These are phyloP conservation scores for Malurus alboscapulatus DNA, from an alignment of 2,113 vertebrate genomes.

Conservation along the genomic window DNA sequence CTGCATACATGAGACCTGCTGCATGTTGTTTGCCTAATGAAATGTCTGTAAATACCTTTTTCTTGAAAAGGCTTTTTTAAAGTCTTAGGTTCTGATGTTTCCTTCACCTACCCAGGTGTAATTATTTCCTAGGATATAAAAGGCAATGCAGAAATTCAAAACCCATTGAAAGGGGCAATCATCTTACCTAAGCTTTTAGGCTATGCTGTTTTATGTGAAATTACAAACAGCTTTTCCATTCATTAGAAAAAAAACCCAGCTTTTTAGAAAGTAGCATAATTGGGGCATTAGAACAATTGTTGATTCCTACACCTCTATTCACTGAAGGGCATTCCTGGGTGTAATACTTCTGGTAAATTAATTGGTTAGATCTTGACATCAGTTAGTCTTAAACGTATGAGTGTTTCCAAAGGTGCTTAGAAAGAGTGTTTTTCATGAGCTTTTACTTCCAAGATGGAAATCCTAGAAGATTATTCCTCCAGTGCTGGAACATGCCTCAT, in stretches of 20 bases:
- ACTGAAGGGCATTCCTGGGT: neutral
- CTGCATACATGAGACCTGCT: neutral
- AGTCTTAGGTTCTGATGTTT: neutral
- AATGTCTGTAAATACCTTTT: neutral
- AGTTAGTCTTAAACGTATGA: neutral
- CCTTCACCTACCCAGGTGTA: neutral
- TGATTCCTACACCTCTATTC: neutral
- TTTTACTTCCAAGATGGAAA: slow-evolving; percentile 25
- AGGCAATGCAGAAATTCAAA: neutral
- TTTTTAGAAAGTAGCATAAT: neutral
- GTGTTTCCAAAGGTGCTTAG: slow-evolving; percentile 6
- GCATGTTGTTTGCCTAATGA: neutral
- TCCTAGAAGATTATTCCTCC: neutral
- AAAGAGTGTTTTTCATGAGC: neutral
- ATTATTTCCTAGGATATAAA: neutral
- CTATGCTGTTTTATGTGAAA: neutral
- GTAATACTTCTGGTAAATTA: neutral
- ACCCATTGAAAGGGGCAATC: neutral
- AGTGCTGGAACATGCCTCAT: neutral
- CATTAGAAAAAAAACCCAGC: fast-evolving
- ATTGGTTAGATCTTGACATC: neutral
- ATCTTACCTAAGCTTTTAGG: neutral
- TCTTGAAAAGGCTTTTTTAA: neutral
- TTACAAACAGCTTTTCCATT: neutral
- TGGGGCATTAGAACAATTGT: neutral